These are phyloP conservation scores for Otolemur garnettii DNA, from an alignment of 2,113 vertebrate genomes.

Conservation along the genomic window DNA sequence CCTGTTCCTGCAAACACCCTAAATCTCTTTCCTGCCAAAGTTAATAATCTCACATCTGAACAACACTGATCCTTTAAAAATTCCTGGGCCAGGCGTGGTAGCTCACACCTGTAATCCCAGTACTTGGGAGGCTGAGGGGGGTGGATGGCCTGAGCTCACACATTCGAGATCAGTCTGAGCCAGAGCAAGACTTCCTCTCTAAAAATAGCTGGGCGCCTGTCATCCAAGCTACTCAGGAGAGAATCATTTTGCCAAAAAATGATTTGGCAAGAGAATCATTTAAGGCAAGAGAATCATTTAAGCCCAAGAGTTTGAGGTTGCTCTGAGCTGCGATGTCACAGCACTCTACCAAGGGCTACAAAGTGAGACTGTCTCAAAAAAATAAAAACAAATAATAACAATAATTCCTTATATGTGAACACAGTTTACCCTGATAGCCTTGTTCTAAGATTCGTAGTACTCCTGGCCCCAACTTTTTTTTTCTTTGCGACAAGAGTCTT, in stretches of 20 bases:
- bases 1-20: not conserved
- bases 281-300: not conserved
- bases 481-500: no score
- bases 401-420: not conserved
- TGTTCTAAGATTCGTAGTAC: not conserved
- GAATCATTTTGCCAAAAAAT: no score
- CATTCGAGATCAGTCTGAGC: no score
- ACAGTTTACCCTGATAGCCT: not conserved
- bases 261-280: no score
- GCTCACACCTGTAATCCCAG: not conserved
- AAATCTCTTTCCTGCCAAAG: not conserved
- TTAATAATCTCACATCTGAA: no score
- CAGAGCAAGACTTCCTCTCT: not conserved
- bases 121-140: not conserved
- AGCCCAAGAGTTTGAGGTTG: not conserved
- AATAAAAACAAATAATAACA: no score
- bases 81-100: not conserved
- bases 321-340: not conserved
- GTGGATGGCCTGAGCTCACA: no score
- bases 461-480: not conserved
- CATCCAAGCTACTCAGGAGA: not conserved
- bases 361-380: not conserved
- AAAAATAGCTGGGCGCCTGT: not conserved
- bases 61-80: not conserved
- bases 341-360: not conserved